Evolutionary conservation across 2,113 vertebrate genomes (phyloP).

Genomic region (Thryonomys swinderianus): DNA sequence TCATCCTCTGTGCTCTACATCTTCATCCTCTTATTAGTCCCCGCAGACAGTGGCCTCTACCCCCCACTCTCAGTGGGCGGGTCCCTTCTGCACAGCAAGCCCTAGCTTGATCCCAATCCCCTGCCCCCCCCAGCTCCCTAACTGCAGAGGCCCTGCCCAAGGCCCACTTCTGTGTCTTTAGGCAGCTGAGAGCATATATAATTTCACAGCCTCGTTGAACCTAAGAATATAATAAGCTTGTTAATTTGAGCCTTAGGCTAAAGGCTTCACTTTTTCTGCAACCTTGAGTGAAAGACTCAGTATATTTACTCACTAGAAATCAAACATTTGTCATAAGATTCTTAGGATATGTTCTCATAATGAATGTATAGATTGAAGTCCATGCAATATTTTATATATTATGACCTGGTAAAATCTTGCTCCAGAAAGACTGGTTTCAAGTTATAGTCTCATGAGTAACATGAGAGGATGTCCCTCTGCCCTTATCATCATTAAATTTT

Average conservation of each 20-base stretch:
- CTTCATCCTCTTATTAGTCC: neutral
- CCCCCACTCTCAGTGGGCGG: neutral
- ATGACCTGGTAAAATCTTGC: neutral
- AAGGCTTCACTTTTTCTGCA: neutral
- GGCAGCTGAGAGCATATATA: slow-evolving; percentile 1
- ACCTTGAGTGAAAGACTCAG: neutral
- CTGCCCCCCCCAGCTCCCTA: neutral
- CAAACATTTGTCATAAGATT: neutral
- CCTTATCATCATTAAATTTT: neutral
- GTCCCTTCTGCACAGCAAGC: neutral
- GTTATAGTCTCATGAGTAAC: neutral
- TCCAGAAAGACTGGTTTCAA: neutral
- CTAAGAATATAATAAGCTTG: neutral
- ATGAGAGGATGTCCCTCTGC: neutral
- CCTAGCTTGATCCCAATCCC: neutral
- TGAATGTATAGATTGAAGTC: neutral
- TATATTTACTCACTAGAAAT: neutral
- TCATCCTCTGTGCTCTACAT: neutral
- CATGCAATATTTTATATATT: neutral
- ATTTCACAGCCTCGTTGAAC: neutral
- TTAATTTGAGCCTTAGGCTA: neutral
- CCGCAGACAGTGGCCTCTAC: neutral
- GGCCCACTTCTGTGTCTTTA: neutral
- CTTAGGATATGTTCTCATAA: neutral
- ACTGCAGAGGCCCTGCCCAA: neutral